Evolutionary conservation across 2,113 vertebrate species (phyloP).

Genomic region (Lathamus discolor): DNA sequence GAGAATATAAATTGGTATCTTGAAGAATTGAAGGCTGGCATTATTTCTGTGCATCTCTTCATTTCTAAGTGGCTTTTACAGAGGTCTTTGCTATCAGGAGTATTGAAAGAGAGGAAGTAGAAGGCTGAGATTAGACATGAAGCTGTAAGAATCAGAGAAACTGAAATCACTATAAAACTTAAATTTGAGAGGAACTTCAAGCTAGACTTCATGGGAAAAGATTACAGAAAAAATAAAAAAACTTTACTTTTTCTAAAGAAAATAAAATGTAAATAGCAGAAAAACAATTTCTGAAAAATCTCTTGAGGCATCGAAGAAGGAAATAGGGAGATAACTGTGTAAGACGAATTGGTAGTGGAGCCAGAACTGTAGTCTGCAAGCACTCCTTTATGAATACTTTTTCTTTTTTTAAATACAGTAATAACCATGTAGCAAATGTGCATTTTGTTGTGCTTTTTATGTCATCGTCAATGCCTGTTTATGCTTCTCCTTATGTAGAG

Average conservation of each 20-base stretch:
- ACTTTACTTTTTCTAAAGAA: neutral
- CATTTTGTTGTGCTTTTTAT: neutral
- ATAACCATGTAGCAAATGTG: neutral
- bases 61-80: neutral
- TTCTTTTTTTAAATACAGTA: neutral
- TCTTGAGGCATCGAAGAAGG: neutral
- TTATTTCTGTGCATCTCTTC: neutral
- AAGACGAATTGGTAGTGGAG: neutral
- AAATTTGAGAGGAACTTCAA: neutral
- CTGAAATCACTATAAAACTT: conserved; percentile 7
- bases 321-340: neutral
- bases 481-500: neutral
- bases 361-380: neutral
- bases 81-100: neutral
- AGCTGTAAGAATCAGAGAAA: neutral
- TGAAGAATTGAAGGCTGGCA: neutral
- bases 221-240: neutral
- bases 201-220: neutral
- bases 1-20: neutral
- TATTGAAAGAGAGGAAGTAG: neutral
- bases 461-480: neutral
- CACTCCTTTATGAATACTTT: neutral
- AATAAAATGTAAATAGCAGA: neutral
- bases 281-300: neutral
- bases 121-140: neutral